Base-by-base conservation (phyloP, 2,888 invertebrate genomes). In the Tethea ocularis region DNA sequence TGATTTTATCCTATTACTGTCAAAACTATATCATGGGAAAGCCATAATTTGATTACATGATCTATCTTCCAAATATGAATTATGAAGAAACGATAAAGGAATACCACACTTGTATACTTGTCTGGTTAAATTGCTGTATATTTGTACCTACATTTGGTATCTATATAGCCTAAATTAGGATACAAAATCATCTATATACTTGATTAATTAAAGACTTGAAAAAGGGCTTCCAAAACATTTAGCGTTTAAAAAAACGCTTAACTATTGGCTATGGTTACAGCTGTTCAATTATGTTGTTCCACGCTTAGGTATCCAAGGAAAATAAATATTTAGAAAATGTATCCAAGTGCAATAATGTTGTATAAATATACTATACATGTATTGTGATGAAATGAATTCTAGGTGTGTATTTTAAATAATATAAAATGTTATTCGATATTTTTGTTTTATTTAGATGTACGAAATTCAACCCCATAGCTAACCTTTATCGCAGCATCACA, bases 321-420 rank as follows among this genome's bases (percentile, higher is more conserved):
- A 62, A 65, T 59, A 67, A 66, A 68, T 83, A 80, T 75, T 75
- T 84, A 87, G 84, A 78, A 22, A 71, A 82, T 84, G 84, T 90
- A 89, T 84, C 74, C 82, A 83, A 89, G 78, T 83, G 91, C 91
- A 91, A 90, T 91, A 91, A 91, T 86, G 82, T 86, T 88, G 87
- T 88, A 88, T 83, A 88, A 86, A 84, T 77, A 82, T 81, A 82
- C 77, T 77, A 82, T 81, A 82, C 77, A 87, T 88, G 87, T 90
- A 88, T 88, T 89, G 88, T 86, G 89, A 87, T 89, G 82, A 86
- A 82, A 83, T 83, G 77, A 78, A 85, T 87, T 89, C 89, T 91
- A 91, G 88, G 89, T 91, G 91, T 91, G 91, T 90, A 92, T 91
- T 91, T 90, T 87, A 91, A 90, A 87, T 83, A 89, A 89, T 90